phyloP scores from a whole-genome alignment of 2,888 invertebrate genomes.

The Andrena camellia region DNA sequence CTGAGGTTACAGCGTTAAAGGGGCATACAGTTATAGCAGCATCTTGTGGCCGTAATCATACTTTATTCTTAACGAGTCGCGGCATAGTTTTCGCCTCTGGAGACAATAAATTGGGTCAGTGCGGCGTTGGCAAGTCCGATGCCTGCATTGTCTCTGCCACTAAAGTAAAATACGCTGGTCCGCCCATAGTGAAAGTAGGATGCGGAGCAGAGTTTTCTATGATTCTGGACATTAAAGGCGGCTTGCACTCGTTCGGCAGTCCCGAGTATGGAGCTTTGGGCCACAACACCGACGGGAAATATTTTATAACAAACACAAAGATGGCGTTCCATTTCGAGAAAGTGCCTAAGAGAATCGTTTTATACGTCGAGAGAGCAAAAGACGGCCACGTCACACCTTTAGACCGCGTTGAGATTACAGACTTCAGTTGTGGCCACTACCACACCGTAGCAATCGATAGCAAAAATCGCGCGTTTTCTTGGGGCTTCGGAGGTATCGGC shows the following conservation, averaged over 20 bases:
- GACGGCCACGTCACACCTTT: conserved; percentile 94
- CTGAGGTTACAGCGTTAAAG: conserved; percentile 91
- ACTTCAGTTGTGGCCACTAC: conserved; percentile 96
- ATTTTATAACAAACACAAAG: conserved; percentile 95
- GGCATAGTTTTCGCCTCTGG: conserved; percentile 96
- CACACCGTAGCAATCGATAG: conserved; percentile 96
- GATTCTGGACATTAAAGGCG: conserved; percentile 95
- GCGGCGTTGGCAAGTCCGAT: conserved; percentile 91
- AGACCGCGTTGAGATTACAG: conserved; percentile 94
- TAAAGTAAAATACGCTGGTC: conserved; percentile 91
- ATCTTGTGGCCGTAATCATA: conserved; percentile 94
- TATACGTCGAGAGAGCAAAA: conserved; percentile 95
- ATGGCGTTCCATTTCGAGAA: conserved; percentile 94
- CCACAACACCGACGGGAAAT: conserved; percentile 98
- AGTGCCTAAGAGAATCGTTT: conserved; percentile 92
- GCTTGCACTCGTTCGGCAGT: conserved; percentile 95
- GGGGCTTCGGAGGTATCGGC: conserved; percentile 98
- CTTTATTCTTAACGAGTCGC: conserved; percentile 93
- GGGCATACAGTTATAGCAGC: conserved; percentile 94
- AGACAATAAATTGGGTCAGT: conserved; percentile 96
- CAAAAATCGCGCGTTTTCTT: conserved; percentile 95
- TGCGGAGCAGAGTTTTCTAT: conserved; percentile 97
- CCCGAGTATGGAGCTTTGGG: conserved; percentile 97
- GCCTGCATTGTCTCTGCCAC: conserved; percentile 85
- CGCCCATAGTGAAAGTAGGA: conserved; percentile 94